A percentile compares a stretch with the other conserved stretches of the same genome.
Conservation (phyloP, 2,797 vertebrate genomes). For the Pterois miles region DNA sequence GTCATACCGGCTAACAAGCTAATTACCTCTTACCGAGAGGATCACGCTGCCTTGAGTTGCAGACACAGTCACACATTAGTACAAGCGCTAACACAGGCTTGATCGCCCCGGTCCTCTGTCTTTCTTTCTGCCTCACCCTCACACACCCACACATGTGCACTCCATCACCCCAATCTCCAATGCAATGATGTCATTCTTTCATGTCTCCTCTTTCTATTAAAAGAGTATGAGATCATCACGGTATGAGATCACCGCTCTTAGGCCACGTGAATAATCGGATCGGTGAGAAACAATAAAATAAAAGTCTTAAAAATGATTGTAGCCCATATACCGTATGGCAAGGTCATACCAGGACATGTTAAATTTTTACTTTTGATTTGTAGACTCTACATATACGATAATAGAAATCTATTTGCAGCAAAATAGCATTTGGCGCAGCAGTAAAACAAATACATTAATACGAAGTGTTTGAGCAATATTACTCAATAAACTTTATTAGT, state of each 20-base stretch:
- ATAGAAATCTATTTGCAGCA: neutral
- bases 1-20: constrained; percentile 45
- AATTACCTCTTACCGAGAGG: constrained; percentile 65
- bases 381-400: neutral
- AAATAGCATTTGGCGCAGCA: neutral
- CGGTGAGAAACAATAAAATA: constrained; percentile 2
- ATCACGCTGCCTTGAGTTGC: constrained; percentile 52
- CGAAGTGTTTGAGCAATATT: neutral
- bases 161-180: constrained; percentile 38
- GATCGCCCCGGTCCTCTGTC: neutral
- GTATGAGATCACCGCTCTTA: constrained; percentile 63
- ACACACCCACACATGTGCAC: constrained; percentile 27
- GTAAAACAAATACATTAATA: neutral
- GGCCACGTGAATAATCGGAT: constrained; percentile 26
- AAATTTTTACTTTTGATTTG: neutral
- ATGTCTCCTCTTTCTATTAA: constrained; percentile 58
- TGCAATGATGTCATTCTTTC: constrained; percentile 76
- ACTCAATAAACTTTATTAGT: neutral
- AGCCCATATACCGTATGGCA: neutral
- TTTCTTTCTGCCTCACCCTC: neutral
- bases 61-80: constrained; percentile 13
- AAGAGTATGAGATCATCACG: constrained; percentile 70
- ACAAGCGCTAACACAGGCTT: neutral
- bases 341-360: neutral
- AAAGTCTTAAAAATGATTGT: neutral